Evolutionary conservation across 2,888 invertebrate genomes (phyloP).

Genomic region (Athalia circularis): DNA sequence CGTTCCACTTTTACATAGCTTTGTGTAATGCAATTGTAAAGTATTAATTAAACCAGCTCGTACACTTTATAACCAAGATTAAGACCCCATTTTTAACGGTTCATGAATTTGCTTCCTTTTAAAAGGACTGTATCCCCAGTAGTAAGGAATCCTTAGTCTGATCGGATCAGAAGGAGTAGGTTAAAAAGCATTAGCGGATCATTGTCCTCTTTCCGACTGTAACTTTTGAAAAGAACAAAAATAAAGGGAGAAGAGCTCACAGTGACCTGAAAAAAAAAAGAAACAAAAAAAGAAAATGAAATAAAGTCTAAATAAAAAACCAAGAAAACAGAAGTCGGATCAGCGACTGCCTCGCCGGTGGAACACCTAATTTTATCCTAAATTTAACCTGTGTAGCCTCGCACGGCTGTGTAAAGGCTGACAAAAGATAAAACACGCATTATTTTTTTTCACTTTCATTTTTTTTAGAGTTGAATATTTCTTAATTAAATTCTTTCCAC

Average conservation of each 20-base stretch:
- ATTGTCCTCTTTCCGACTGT: neutral
- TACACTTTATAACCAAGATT: constrained; percentile 10
- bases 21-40: constrained; percentile 14
- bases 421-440: too few relatives aligned
- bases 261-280: neutral
- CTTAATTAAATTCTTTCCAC: too few relatives aligned
- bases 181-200: constrained; percentile 14
- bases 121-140: neutral
- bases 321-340: too few relatives aligned
- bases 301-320: too few relatives aligned
- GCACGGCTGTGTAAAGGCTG: too few relatives aligned
- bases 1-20: neutral
- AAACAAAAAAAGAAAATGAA: neutral
- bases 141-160: neutral
- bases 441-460: too few relatives aligned
- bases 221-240: neutral
- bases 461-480: too few relatives aligned
- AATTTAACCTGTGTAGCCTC: too few relatives aligned
- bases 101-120: constrained; percentile 6
- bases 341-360: too few relatives aligned
- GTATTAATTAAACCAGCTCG: constrained; percentile 13
- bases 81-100: constrained; percentile 6
- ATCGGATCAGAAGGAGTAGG: constrained; percentile 20
- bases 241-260: neutral
- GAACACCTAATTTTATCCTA: too few relatives aligned